Percentiles rank a stretch among this genome's conserved stretches.
Evolutionary conservation across 1,140 invertebrate genomes (phyloP).

Genomic region (Diorhabda sublineata): DNA sequence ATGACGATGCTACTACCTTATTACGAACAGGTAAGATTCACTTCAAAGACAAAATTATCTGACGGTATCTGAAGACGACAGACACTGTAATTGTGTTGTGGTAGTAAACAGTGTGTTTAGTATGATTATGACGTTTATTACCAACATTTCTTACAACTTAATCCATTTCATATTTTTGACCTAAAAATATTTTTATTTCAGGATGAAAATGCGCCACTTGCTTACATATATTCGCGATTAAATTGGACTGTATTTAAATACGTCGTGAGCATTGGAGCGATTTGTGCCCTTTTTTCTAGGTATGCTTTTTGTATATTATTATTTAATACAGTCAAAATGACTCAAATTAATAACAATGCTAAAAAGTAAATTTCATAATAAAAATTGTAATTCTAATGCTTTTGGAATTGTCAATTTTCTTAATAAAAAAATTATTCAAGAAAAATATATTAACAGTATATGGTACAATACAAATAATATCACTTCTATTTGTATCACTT

Average conservation of each 20-base stretch:
- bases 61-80: no score
- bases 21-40: constrained; percentile 61
- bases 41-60: no score
- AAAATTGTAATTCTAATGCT: no score
- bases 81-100: no score
- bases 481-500: no score
- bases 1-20: constrained; percentile 88
- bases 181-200: constrained; percentile 36
- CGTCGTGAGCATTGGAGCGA: constrained; percentile 69
- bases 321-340: not conserved
- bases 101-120: no score
- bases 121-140: not conserved
- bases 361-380: no score
- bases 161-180: not conserved
- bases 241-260: constrained; percentile 69
- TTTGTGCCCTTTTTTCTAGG: constrained; percentile 68
- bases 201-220: constrained; percentile 65
- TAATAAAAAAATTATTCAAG: no score
- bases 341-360: no score
- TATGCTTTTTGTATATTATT: constrained; percentile 30
- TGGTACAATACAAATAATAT: no score
- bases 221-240: constrained; percentile 62
- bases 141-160: constrained; percentile 3
- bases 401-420: no score
- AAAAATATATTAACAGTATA: no score